Percentiles rank a stretch among this genome's conserved stretches.
Evolutionary conservation across 2,888 invertebrate genomes (phyloP).

Genomic region (Amiota minor): DNA sequence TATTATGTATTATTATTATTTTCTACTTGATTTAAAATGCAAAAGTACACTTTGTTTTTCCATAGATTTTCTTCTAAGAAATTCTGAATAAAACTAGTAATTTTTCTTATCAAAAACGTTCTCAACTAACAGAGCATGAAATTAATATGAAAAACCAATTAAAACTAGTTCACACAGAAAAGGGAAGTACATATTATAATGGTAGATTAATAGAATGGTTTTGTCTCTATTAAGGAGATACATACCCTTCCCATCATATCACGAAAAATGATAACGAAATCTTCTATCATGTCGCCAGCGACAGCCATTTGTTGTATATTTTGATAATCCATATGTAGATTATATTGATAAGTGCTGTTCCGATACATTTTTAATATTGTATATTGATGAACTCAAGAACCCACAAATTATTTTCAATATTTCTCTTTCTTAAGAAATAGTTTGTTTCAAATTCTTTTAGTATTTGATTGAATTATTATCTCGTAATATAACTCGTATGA

Average conservation of each 20-base stretch:
- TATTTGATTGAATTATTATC: too few relatives aligned
- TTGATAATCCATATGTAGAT: slow-evolving; percentile 78
- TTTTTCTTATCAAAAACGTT: too few relatives aligned
- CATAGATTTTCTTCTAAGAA: neutral
- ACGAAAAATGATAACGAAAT: slow-evolving; percentile 81
- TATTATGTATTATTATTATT: too few relatives aligned
- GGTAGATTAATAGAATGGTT: neutral
- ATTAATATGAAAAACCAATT: neutral
- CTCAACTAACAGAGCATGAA: neutral
- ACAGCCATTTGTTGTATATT: slow-evolving; percentile 77
- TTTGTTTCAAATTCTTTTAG: slow-evolving; percentile 24
- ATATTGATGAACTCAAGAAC: slow-evolving; percentile 14
- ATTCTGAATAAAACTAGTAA: too few relatives aligned
- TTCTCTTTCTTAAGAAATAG: neutral
- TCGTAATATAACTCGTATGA: neutral
- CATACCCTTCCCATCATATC: slow-evolving; percentile 82
- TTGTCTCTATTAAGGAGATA: slow-evolving; percentile 31
- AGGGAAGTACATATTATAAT: neutral
- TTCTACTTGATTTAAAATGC: neutral
- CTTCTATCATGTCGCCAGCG: slow-evolving; percentile 83
- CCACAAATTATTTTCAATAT: slow-evolving; percentile 38
- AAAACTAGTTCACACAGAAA: slow-evolving; percentile 34
- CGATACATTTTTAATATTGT: slow-evolving; percentile 60
- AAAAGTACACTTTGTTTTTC: neutral
- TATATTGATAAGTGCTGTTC: slow-evolving; percentile 66